Evolutionary conservation across 2,888 invertebrate species (phyloP).

Genomic region (Pyrrhosoma nymphula): DNA sequence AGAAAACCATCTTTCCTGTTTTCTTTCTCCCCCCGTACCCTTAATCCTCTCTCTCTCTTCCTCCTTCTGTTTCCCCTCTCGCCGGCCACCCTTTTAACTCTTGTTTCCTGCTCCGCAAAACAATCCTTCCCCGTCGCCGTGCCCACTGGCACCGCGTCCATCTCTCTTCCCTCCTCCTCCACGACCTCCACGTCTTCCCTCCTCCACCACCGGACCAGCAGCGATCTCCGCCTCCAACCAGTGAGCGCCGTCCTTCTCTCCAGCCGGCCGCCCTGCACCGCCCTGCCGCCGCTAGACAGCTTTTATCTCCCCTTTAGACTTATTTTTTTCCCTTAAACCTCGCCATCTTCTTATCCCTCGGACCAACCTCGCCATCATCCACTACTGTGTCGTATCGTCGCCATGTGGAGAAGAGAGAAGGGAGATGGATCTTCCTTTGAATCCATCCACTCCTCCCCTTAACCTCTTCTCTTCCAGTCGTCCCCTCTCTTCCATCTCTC

Average conservation of each 20-base stretch:
- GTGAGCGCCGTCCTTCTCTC: too few species aligned
- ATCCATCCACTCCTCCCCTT: neutral
- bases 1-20: conserved; percentile 8
- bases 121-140: conserved; percentile 36
- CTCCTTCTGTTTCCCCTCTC: neutral
- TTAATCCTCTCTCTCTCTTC: neutral
- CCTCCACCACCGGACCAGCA: neutral
- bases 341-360: conserved; percentile 36
- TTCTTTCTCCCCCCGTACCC: neutral
- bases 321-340: conserved; percentile 30
- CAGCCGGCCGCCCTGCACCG: neutral
- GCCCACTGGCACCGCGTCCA: conserved; percentile 3
- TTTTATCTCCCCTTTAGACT: conserved; percentile 11
- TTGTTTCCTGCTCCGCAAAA: conserved; percentile 54
- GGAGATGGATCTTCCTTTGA: conserved; percentile 25
- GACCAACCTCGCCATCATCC: conserved; percentile 60
- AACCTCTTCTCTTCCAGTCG: neutral
- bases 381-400: conserved; percentile 40
- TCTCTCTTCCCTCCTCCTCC: neutral
- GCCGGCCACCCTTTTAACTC: conserved; percentile 9
- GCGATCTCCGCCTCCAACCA: neutral
- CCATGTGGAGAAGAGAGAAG: neutral
- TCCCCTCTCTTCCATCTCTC: neutral
- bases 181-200: too few species aligned
- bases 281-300: neutral